These are phyloP conservation scores for Crossocerus cetratus DNA, from an alignment of 2,888 invertebrate species.

Conservation along the genomic window DNA sequence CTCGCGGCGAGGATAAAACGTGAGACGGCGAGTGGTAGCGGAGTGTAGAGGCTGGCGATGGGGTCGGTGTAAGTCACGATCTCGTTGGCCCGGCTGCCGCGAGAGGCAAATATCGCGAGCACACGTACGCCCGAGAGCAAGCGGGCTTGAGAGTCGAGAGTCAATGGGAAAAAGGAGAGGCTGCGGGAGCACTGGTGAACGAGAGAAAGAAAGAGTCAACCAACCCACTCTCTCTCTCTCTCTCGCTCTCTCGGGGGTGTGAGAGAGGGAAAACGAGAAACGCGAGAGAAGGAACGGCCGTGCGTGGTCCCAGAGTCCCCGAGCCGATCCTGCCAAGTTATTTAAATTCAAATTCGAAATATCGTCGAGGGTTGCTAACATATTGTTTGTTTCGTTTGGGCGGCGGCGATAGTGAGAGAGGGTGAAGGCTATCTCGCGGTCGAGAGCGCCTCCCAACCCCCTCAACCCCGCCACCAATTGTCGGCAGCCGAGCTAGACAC, in stretches of 20 bases:
- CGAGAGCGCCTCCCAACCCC: constrained; percentile 48
- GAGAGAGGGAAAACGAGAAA: constrained; percentile 49
- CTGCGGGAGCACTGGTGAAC: constrained; percentile 39
- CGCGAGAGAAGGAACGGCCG: constrained; percentile 68
- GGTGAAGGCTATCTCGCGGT: constrained; percentile 62
- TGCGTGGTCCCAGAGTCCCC: constrained; percentile 76
- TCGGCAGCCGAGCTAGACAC: constrained; percentile 26
- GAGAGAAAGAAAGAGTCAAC: constrained; percentile 25
- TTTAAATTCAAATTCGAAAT: constrained; percentile 78
- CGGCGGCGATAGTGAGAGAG: constrained; percentile 62
- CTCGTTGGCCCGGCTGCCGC: constrained; percentile 18
- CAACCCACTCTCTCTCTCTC: too few relatives aligned
- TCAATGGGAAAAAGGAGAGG: constrained; percentile 37
- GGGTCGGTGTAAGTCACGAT: constrained; percentile 34
- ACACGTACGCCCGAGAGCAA: constrained; percentile 46
- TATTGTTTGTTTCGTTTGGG: constrained; percentile 77
- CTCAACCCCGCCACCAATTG: constrained; percentile 40
- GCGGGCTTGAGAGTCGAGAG: constrained; percentile 13
- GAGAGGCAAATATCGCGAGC: constrained; percentile 45
- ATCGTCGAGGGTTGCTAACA: constrained; percentile 77
- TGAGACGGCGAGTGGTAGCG: background rate
- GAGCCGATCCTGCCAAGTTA: constrained; percentile 77
- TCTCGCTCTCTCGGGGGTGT: constrained; percentile 17
- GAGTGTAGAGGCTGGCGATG: too few relatives aligned
- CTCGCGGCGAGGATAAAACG: background rate